Evolutionary conservation across 1,140 invertebrate genomes (phyloP).

Genomic region (Aphis craccivora): DNA sequence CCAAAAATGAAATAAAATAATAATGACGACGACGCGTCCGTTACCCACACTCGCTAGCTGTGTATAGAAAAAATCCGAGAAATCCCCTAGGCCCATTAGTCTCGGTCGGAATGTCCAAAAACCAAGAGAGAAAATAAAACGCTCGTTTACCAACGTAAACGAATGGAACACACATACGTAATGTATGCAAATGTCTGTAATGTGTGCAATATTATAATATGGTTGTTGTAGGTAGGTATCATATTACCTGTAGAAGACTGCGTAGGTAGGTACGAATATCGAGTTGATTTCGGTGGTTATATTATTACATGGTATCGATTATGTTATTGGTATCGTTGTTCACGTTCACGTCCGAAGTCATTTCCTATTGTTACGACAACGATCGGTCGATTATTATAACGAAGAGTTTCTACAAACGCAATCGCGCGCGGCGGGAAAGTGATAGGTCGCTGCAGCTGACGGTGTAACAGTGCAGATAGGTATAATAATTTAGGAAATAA

Average conservation of each 20-base stretch:
- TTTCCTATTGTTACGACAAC: slow-evolving; percentile 29
- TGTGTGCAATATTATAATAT: not conserved
- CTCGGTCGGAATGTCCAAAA: slow-evolving; percentile 40
- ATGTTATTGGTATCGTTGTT: not conserved
- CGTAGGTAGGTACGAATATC: not conserved
- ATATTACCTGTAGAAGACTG: not conserved
- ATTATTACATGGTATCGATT: slow-evolving; percentile 10
- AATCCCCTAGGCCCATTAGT: slow-evolving; percentile 29
- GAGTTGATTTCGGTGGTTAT: not conserved
- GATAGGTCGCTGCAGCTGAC: not conserved
- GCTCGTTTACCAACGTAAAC: not conserved
- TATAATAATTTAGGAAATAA: not conserved
- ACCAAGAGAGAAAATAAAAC: not conserved
- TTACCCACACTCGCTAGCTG: not conserved
- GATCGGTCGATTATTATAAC: not conserved
- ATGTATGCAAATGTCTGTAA: not conserved
- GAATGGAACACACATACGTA: not conserved
- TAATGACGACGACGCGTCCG: not conserved
- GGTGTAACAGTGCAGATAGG: not conserved
- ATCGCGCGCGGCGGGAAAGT: slow-evolving; percentile 25
- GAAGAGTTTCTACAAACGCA: slow-evolving; percentile 25
- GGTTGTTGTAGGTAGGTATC: not conserved
- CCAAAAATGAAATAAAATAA: slow-evolving; percentile 31
- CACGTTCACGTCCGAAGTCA: slow-evolving; percentile 18
- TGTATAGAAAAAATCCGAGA: not conserved